A percentile compares a stretch with the other conserved stretches of the same genome.
Evolutionary conservation across 2,113 vertebrate species (phyloP).

Genomic region (Smithornis capensis): DNA sequence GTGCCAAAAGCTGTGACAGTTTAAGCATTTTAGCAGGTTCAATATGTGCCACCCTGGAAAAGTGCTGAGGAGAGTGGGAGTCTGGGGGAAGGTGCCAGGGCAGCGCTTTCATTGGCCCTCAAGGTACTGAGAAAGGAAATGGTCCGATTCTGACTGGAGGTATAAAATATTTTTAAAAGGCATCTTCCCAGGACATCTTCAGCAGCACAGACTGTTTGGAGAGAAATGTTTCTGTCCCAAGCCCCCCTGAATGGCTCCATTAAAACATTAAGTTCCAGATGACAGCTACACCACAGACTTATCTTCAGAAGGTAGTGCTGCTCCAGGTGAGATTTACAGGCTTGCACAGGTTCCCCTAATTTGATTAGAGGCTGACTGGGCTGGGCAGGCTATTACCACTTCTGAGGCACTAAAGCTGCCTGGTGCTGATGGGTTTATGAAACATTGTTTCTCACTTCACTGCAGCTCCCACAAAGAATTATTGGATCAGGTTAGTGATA

Average conservation of each 20-base stretch:
- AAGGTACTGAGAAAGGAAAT: not conserved
- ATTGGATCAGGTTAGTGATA: constrained; percentile 49
- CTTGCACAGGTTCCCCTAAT: not conserved
- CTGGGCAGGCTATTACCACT: constrained; percentile 31
- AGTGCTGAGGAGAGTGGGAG: not conserved
- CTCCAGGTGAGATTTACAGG: constrained; percentile 30
- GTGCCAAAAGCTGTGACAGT: constrained; percentile 13
- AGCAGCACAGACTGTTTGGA: not conserved
- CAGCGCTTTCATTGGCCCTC: not conserved
- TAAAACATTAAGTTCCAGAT: not conserved
- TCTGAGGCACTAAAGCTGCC: constrained; percentile 55
- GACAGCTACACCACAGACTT: not conserved
- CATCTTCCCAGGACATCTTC: not conserved
- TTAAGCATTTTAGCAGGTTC: constrained; percentile 19
- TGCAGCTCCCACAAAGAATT: constrained; percentile 59
- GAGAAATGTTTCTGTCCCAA: not conserved
- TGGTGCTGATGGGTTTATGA: constrained; percentile 61
- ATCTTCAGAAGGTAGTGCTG: not conserved
- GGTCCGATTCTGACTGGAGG: not conserved
- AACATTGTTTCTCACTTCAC: constrained; percentile 66
- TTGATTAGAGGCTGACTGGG: constrained; percentile 47
- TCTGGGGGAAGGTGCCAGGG: not conserved
- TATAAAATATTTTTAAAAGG: not conserved
- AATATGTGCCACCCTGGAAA: not conserved
- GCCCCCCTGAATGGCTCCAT: not conserved